Conservation (phyloP, 2,888 invertebrate species). For the Apoda limacodes region DNA sequence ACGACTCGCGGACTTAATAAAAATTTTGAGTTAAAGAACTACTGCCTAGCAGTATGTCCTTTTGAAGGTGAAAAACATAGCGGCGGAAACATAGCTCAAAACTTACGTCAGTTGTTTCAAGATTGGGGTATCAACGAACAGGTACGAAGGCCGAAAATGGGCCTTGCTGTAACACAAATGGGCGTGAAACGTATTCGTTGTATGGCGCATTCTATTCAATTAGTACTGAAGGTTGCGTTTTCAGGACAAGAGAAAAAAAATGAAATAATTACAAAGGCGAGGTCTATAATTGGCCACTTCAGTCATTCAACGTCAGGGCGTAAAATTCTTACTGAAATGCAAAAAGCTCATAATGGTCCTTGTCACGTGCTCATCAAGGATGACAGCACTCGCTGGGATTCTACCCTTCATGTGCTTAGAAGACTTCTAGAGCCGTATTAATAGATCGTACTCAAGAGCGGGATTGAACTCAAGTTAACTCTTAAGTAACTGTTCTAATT, state of each 20-base stretch:
- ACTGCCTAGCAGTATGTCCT: conserved; percentile 20
- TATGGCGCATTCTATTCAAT: conserved; percentile 19
- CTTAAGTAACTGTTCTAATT: no score
- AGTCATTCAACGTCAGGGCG: conserved; percentile 21
- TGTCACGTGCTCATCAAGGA: conserved; percentile 20
- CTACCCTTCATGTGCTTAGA: conserved; percentile 18
- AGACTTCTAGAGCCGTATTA: conserved; percentile 21
- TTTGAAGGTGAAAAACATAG: conserved; percentile 20
- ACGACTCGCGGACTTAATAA: conserved; percentile 18
- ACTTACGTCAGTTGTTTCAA: conserved; percentile 15
- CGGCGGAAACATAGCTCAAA: conserved; percentile 18
- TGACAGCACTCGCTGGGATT: conserved; percentile 21
- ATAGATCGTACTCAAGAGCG: no score
- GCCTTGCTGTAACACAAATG: conserved; percentile 13
- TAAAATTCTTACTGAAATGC: conserved; percentile 20
- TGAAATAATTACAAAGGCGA: conserved; percentile 20
- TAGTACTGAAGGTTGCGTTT: conserved; percentile 16
- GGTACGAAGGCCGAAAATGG: conserved; percentile 21
- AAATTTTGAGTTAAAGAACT: conserved; percentile 16
- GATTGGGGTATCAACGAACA: conserved; percentile 12
- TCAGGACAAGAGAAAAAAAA: conserved; percentile 15
- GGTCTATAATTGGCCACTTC: conserved; percentile 21
- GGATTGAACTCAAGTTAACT: no score
- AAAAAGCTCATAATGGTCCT: conserved; percentile 21
- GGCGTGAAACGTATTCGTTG: conserved; percentile 11